Evolutionary conservation across 1,140 invertebrate species (phyloP), one percentile per base, ranked within the genome.

Genomic region (Bradysia coprophila): DNA sequence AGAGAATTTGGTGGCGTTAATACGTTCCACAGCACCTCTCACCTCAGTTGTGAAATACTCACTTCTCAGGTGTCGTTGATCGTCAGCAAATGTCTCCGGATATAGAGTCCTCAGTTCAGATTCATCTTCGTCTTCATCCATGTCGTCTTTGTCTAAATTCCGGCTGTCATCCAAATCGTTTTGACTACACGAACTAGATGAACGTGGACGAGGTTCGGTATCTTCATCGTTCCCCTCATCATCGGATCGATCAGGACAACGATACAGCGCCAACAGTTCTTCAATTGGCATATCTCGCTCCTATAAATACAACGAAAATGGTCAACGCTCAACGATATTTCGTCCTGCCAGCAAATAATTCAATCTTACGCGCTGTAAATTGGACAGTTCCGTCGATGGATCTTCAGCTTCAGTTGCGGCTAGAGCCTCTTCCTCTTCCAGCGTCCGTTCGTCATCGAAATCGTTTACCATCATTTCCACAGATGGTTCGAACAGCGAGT

Each of bases 371-470:
- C 80, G 79, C 57, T 88, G 79, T 38, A 95, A 67, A 58, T 83
- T 87, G 48, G 81, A 81, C 37, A 95, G 69, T 65, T 94, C 91
- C 53, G 82, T 82, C 51, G 81, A 73, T 24, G 83, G 80, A 61
- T 88, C 85, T 48, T 73, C 67, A 28, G 69, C 59, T 63, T 87
- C 85, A 50, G 77, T 73, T 47, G 81, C 81, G 55, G 88, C 88
- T 57, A 94, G 65, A 23, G 86, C 88, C 72, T 96, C 92, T 71
- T 95, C 91, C 68, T 95, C 91, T 59, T 94, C 91, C 53, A 95
- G 57, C 37, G 91, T 96, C 55, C 82, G 72, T 61, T 96, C 92
- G 67, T 95, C 92, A 65, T 95, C 91, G 68, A 89, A 94, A 65
- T 94, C 90, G 76, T 94, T 86, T 43, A 94, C 78, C 69, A 95